Percentiles rank a stretch among this genome's conserved stretches.
Conservation (phyloP, 2,888 invertebrate species). For the Oxyteleia sp. region DNA sequence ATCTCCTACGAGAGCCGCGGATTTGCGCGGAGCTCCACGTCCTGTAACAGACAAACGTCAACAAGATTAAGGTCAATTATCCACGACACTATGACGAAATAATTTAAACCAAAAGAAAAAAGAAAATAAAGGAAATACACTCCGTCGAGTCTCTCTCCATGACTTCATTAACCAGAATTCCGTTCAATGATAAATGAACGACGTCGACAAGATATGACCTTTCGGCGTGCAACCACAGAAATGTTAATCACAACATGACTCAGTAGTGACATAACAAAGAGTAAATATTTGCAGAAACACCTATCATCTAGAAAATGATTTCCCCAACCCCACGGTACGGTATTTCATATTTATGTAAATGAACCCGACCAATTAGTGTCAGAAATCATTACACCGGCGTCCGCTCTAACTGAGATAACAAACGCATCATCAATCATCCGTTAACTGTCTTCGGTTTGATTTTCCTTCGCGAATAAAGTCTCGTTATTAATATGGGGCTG, state of each 20-base stretch:
- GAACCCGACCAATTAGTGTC: slow-evolving; percentile 17
- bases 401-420: slow-evolving; percentile 33
- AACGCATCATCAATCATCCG: slow-evolving; percentile 45
- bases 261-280: slow-evolving; percentile 38
- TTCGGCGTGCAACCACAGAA: slow-evolving; percentile 32
- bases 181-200: slow-evolving; percentile 30
- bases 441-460: slow-evolving; percentile 41
- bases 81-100: slow-evolving; percentile 10
- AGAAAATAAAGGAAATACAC: background rate
- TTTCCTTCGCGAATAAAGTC: slow-evolving; percentile 28
- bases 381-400: slow-evolving; percentile 25
- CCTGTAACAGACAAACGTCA: slow-evolving; percentile 86
- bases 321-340: background rate
- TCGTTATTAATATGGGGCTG: slow-evolving; percentile 47
- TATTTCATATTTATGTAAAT: slow-evolving; percentile 35
- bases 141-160: too few relatives aligned
- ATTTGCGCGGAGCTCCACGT: slow-evolving; percentile 86
- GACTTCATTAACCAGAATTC: slow-evolving; percentile 32
- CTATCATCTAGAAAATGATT: slow-evolving; percentile 19
- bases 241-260: slow-evolving; percentile 60
- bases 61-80: slow-evolving; percentile 22
- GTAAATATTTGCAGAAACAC: slow-evolving; percentile 49
- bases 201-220: slow-evolving; percentile 28
- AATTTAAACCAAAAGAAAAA: background rate
- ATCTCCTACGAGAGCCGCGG: slow-evolving; percentile 88